These are phyloP conservation scores for Melitaea athalia DNA, from an alignment of 2,888 invertebrate species.

Conservation along the genomic window DNA sequence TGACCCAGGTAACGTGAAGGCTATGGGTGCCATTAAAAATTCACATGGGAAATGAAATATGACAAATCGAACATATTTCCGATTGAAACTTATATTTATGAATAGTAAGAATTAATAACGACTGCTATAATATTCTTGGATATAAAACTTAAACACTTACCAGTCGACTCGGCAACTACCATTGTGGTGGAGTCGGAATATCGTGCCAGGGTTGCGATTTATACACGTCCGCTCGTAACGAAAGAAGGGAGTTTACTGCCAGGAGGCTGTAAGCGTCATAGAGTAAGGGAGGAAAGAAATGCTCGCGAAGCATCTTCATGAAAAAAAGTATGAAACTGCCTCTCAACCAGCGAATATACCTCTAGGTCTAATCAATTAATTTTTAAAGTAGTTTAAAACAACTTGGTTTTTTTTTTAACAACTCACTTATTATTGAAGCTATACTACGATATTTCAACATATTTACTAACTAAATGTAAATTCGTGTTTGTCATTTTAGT, in stretches of 20 bases:
- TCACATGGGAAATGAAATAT: conserved; percentile 60
- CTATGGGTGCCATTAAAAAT: conserved; percentile 53
- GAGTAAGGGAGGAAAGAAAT: conserved; percentile 35
- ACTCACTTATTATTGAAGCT: too few species aligned
- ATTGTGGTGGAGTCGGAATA: conserved; percentile 59
- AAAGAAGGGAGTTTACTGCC: conserved; percentile 42
- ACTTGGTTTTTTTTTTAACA: conserved; percentile 1
- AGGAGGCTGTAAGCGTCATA: conserved; percentile 43
- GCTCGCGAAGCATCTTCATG: conserved; percentile 28
- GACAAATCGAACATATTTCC: conserved; percentile 33
- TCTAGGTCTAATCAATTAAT: background rate
- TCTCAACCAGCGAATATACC: conserved; percentile 12
- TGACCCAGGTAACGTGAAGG: conserved; percentile 33
- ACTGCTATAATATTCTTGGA: background rate
- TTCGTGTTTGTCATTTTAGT: too few species aligned
- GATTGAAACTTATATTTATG: conserved; percentile 16
- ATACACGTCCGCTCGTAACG: conserved; percentile 46
- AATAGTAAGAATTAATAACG: background rate
- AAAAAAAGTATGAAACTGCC: conserved; percentile 14
- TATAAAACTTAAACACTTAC: conserved; percentile 44
- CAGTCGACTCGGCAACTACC: conserved; percentile 52
- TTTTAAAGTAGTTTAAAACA: background rate
- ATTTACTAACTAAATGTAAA: too few species aligned
- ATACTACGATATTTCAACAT: too few species aligned
- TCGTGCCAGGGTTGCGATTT: conserved; percentile 49